Percentiles rank a stretch among this genome's conserved stretches.
Conservation (phyloP, 2,888 invertebrate species). For the Pelosia muscerda region DNA sequence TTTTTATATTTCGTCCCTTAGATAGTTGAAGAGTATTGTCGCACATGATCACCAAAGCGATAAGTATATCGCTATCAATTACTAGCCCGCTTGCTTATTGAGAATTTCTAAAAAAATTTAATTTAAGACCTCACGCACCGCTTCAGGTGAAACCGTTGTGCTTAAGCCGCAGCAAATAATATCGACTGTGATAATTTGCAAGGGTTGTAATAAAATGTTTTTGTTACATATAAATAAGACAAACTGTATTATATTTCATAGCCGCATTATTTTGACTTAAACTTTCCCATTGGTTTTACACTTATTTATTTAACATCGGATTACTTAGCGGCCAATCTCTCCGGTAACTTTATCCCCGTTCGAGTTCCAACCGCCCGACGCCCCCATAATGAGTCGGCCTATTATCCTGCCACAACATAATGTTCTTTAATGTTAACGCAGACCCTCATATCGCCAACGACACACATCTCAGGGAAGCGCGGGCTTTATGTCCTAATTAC, state of each 20-base stretch:
- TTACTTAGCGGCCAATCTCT: background rate
- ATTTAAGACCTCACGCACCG: too few relatives aligned
- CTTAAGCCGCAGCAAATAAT: too few relatives aligned
- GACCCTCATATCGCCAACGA: background rate
- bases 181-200: too few relatives aligned
- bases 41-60: too few relatives aligned
- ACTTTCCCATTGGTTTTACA: background rate
- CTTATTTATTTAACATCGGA: background rate
- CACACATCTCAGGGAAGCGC: background rate
- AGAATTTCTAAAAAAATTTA: too few relatives aligned
- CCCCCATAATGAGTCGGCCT: background rate
- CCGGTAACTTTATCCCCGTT: conserved; percentile 2
- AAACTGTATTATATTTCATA: background rate
- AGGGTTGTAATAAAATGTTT: too few relatives aligned
- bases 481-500: background rate
- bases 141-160: too few relatives aligned
- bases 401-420: conserved; percentile 9
- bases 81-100: too few relatives aligned
- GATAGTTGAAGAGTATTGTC: too few relatives aligned
- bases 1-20: too few relatives aligned
- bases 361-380: background rate
- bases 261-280: background rate
- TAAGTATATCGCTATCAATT: too few relatives aligned
- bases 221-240: too few relatives aligned
- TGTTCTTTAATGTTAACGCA: conserved; percentile 8